Base-by-base conservation (phyloP, 1,140 invertebrate genomes). In the Hyposmocoma kahamanoa region DNA sequence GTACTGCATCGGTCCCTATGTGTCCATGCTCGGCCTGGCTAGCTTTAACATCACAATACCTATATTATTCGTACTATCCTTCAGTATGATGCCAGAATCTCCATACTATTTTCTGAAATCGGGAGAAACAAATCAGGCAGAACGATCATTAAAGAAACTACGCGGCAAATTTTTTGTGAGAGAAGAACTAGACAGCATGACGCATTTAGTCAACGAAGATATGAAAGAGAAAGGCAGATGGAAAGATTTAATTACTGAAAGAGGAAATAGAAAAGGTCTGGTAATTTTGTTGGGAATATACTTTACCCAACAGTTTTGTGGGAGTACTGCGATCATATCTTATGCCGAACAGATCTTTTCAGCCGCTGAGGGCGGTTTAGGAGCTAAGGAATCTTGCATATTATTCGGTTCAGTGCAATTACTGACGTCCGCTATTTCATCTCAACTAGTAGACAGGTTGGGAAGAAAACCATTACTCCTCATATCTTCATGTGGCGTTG, bases 261-360 rank as follows among this genome's bases (percentile, higher is more conserved):
- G 83, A 4, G 90, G 86, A 8, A 92, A 93, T 67, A 81, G 89
- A 24, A 90, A 88, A 50, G 92, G 91, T 1, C 74, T 95, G 5
- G 72, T 90, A 5, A 89, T 94, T 28, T 86, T 90, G 19, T 64
- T 91, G 26, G 80, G 89, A 11, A 79, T 95, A 45, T 92, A 92
- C 62, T 86, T 91, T 3, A 91, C 93, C 18, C 93, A 95, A 72
- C 92, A 95, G 66, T 87, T 94, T 22, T 92, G 90, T 43, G 92
- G 94, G 0, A 90, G 93, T n/a, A 92, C 92, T 42, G 91, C 91
- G 1, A 87, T 95, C 15, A 90, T 91, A 58, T 91, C 92, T 21
- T 95, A 95, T 63, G 89, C 92, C 15, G 91, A 94, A 48, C 89
- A 90, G 32, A 94, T 96, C 56, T 90, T 96, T 54, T 88, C 89